phyloP scores from a whole-genome alignment of 2,113 vertebrate genomes.

The Mormyrus iriodes region DNA sequence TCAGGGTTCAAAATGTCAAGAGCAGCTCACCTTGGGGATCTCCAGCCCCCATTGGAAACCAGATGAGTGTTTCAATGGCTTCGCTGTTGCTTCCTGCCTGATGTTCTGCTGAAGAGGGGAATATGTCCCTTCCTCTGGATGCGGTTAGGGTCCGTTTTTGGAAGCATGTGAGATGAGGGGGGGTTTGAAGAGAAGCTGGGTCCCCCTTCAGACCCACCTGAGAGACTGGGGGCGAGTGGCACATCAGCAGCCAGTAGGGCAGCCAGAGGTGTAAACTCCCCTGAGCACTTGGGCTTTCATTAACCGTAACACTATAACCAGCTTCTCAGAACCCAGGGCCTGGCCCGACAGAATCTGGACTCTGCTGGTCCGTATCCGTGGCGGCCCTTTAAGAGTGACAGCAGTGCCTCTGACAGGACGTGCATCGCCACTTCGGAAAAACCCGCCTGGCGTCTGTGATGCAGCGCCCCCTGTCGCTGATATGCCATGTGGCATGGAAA shows the following conservation, averaged over 20 bases:
- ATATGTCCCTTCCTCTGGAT: neutral
- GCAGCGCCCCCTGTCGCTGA: too few species aligned
- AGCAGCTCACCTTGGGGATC: neutral
- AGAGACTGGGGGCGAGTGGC: neutral
- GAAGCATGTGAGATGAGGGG: neutral
- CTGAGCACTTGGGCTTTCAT: neutral
- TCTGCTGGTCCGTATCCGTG: neutral
- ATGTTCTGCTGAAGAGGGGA: neutral
- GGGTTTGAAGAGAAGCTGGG: neutral
- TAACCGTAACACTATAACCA: neutral
- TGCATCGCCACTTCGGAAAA: too few species aligned
- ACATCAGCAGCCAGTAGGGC: neutral
- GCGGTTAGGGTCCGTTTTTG: neutral
- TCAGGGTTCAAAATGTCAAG: conserved; percentile 1
- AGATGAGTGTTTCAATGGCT: neutral
- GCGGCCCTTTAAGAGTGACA: neutral
- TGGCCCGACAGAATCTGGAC: neutral
- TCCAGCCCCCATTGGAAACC: neutral
- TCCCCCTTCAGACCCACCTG: neutral
- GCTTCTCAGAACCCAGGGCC: too few species aligned
- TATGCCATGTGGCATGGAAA: too few species aligned
- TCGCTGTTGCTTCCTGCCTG: neutral
- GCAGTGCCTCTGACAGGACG: neutral
- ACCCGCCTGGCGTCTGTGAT: too few species aligned
- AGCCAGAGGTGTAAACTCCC: neutral